A percentile compares a stretch with the other conserved stretches of the same genome.
phyloP scores from a whole-genome alignment of 2,797 vertebrate genomes.

The Aulostomus chinensis region DNA sequence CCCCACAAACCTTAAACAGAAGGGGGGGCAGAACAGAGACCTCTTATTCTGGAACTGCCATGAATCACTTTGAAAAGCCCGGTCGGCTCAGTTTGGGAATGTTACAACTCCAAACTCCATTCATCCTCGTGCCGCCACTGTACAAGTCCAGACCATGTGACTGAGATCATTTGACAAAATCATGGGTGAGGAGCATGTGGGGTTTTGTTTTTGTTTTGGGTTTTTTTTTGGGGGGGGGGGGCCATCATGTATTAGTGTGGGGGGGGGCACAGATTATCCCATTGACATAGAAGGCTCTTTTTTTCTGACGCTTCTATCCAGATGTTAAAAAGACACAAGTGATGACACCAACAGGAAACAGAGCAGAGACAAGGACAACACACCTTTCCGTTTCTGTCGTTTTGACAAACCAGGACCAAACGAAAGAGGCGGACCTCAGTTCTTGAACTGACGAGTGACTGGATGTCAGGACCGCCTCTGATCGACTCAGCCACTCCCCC shows the following conservation, averaged over 20 bases:
- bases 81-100: too few relatives aligned
- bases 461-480: constrained; percentile 3
- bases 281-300: neutral
- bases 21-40: too few relatives aligned
- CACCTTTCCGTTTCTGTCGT: neutral
- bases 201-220: neutral
- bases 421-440: too few relatives aligned
- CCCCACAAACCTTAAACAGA: too few relatives aligned
- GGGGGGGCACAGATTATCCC: too few relatives aligned
- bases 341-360: constrained; percentile 3
- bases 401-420: too few relatives aligned
- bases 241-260: too few relatives aligned
- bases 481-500: neutral
- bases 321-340: neutral
- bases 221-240: too few relatives aligned
- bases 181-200: neutral
- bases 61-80: too few relatives aligned
- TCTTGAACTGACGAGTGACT: constrained; percentile 14
- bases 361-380: constrained; percentile 4
- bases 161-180: neutral
- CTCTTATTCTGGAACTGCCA: too few relatives aligned
- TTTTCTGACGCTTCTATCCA: neutral
- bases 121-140: too few relatives aligned
- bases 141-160: neutral
- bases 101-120: too few relatives aligned